Evolutionary conservation across 2,797 vertebrate species (phyloP).

Genomic region (Enteromius unitaeniatus): DNA sequence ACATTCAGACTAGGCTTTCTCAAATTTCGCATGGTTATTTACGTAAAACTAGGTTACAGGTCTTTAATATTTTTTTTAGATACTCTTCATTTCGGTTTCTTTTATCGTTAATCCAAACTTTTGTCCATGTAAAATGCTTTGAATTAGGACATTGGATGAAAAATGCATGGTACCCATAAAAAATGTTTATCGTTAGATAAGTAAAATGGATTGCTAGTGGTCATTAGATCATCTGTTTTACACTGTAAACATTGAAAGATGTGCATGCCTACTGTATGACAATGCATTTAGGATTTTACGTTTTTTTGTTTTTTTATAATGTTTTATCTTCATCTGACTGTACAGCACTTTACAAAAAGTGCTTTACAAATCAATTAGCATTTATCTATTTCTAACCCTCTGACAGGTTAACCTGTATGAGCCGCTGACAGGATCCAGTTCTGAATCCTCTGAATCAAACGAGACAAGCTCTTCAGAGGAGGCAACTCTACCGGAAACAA

Average conservation of each 20-base stretch:
- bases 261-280: too few species aligned
- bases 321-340: too few species aligned
- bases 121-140: neutral
- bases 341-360: neutral
- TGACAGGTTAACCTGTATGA: constrained; percentile 10
- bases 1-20: neutral
- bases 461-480: constrained; percentile 54
- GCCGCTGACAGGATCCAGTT: neutral
- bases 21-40: neutral
- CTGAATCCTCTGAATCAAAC: constrained; percentile 47
- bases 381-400: neutral
- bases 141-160: neutral
- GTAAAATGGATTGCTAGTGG: too few species aligned
- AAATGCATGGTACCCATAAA: neutral
- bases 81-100: neutral
- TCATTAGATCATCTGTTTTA: neutral
- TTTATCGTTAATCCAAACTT: neutral
- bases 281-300: neutral
- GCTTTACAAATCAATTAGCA: neutral
- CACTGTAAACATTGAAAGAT: neutral
- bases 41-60: neutral
- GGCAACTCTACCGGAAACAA: neutral
- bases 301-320: neutral
- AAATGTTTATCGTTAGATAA: neutral
- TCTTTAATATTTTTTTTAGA: neutral